phyloP scores from a whole-genome alignment of 2,797 vertebrate species.

The Morelia viridis region DNA sequence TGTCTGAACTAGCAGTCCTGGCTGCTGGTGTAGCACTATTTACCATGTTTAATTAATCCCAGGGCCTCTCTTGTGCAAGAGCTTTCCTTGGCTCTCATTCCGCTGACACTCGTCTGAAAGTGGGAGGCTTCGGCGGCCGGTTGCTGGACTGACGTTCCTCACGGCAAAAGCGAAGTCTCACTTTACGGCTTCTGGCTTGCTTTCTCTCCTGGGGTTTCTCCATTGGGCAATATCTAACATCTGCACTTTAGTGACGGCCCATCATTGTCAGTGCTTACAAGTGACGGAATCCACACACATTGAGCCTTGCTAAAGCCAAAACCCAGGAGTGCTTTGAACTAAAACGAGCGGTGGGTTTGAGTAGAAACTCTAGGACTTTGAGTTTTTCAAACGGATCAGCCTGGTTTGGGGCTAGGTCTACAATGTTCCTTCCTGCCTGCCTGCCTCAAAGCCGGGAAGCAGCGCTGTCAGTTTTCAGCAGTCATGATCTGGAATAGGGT shows the following conservation, averaged over 20 bases:
- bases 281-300: not conserved
- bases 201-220: no score
- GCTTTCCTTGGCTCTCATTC: not conserved
- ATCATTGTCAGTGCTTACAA: not conserved
- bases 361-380: not conserved
- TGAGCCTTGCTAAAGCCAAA: not conserved
- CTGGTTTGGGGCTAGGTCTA: not conserved
- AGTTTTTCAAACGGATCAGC: not conserved
- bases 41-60: accelerated
- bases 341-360: not conserved
- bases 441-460: not conserved
- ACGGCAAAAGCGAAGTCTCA: not conserved
- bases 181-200: no score
- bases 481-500: not conserved
- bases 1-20: not conserved
- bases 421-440: not conserved
- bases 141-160: not conserved
- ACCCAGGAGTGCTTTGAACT: not conserved
- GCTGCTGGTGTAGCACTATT: not conserved
- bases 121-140: not conserved
- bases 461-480: not conserved
- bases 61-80: accelerated
- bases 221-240: not conserved
- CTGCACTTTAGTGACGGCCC: not conserved
- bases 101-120: not conserved